These are phyloP conservation scores for Sinotaia quadrata DNA, from an alignment of 2,888 invertebrate species.

Conservation along the genomic window DNA sequence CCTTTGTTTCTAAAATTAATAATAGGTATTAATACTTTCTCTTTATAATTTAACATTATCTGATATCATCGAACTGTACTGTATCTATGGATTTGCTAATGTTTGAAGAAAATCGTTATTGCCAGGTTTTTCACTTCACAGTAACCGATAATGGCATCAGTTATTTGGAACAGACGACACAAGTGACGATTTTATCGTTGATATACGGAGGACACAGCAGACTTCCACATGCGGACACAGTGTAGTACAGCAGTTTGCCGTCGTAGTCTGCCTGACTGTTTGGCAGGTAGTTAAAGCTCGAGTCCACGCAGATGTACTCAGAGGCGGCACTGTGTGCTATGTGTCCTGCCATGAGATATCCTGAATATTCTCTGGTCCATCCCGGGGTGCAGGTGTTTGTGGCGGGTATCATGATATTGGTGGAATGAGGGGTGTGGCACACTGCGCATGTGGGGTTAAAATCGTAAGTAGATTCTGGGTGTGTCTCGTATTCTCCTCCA, in stretches of 20 bases:
- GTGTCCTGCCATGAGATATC: slow-evolving; percentile 7
- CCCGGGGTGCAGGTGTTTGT: slow-evolving; percentile 13
- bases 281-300: neutral
- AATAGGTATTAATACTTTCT: too few relatives aligned
- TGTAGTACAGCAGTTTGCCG: slow-evolving; percentile 1
- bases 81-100: too few relatives aligned
- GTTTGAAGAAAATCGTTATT: too few relatives aligned
- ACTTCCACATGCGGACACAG: slow-evolving; percentile 1
- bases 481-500: slow-evolving; percentile 15
- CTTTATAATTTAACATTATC: too few relatives aligned
- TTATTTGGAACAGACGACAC: slow-evolving; percentile 23
- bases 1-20: too few relatives aligned
- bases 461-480: too few relatives aligned
- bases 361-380: slow-evolving; percentile 17
- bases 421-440: slow-evolving; percentile 15
- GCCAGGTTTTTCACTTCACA: too few relatives aligned
- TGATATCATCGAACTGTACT: too few relatives aligned
- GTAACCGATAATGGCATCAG: too few relatives aligned
- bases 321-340: neutral
- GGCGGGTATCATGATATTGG: slow-evolving; percentile 23
- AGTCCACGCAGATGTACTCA: slow-evolving; percentile 19
- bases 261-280: neutral
- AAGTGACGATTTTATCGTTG: slow-evolving; percentile 5
- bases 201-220: slow-evolving; percentile 21
- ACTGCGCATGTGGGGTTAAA: slow-evolving; percentile 2